phyloP scores from a whole-genome alignment of 2,888 invertebrate species.

The Meteorus cinctellus region DNA sequence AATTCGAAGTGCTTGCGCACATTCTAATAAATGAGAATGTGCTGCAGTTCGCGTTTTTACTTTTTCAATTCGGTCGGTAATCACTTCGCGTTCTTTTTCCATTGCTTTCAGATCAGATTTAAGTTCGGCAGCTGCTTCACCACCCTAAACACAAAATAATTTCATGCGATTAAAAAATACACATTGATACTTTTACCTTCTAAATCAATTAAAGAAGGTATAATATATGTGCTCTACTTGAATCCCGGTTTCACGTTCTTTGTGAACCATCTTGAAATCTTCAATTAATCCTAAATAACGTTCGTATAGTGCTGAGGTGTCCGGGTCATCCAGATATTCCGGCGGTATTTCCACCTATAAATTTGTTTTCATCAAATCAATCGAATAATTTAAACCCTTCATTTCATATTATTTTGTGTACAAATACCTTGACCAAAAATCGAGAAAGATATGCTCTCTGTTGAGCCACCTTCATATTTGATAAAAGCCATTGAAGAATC shows the following conservation, averaged over 20 bases:
- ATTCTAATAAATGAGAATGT: slow-evolving; percentile 63
- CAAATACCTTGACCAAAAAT: slow-evolving; percentile 66
- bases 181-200: slow-evolving; percentile 47
- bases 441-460: slow-evolving; percentile 88
- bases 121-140: slow-evolving; percentile 84
- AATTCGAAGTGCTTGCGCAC: slow-evolving; percentile 74
- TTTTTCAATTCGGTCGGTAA: slow-evolving; percentile 62
- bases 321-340: slow-evolving; percentile 84
- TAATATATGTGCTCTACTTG: slow-evolving; percentile 54
- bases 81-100: slow-evolving; percentile 82
- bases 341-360: slow-evolving; percentile 81
- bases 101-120: slow-evolving; percentile 89
- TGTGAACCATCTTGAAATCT: slow-evolving; percentile 87
- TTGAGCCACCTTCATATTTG: slow-evolving; percentile 82
- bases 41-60: slow-evolving; percentile 63
- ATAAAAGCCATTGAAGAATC: slow-evolving; percentile 86
- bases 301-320: slow-evolving; percentile 81
- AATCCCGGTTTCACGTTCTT: slow-evolving; percentile 77
- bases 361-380: background rate
- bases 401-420: background rate
- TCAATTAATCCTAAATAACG: slow-evolving; percentile 85
- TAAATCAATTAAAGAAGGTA: too few species aligned
- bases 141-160: slow-evolving; percentile 70
- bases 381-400: slow-evolving; percentile 8
- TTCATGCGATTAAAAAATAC: background rate